Base-by-base conservation (phyloP, 2,797 vertebrate genomes). In the Argya squamiceps region DNA sequence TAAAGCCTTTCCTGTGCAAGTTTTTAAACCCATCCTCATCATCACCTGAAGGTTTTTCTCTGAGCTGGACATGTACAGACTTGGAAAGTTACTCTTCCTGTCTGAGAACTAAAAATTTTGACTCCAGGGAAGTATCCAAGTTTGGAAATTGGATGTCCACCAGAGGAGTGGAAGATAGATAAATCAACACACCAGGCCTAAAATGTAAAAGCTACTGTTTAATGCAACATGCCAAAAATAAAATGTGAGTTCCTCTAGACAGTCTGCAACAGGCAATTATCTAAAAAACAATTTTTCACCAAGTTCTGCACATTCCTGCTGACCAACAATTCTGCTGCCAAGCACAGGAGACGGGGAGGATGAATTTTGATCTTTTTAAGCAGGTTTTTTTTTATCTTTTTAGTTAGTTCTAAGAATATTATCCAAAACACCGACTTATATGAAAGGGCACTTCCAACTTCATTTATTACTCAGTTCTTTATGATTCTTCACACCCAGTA, bases 181-280 rank as follows among this genome's bases (percentile, higher is more conserved):
- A 95, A 94, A 96, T 96, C 93, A 96, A 81, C 84, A 55, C 50
- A 91, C 81, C 76, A 53, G 69, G 49, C 82, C 75, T 75, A 65
- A 85, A 93, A 86, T 17, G 49, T 88, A 89, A 89, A 76, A 96
- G 87, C 91, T 94, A 77, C 89, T 3, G 30, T 91, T 88, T 88
- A 94, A 96, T 84, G 93, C 80, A 88, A 89, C 14, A 75, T 59
- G 79, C 91, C 93, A 95, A 71, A 92, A 94, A 93, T 81, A 91
- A 96, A 91, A 94, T 90, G 93, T 62, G 93, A 96, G 67, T 39
- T 96, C 84, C 81, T 96, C 56, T 55, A 94, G 81, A 93, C 93
- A 92, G 71, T 90, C 93, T 95, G 93, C 92, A 93, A 96, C 93
- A 95, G 81, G 67, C 95, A 95, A 97, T 97, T 97, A 96, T 83